Evolutionary conservation across 2,888 invertebrate genomes (phyloP).

Genomic region (Leucoma salicis): DNA sequence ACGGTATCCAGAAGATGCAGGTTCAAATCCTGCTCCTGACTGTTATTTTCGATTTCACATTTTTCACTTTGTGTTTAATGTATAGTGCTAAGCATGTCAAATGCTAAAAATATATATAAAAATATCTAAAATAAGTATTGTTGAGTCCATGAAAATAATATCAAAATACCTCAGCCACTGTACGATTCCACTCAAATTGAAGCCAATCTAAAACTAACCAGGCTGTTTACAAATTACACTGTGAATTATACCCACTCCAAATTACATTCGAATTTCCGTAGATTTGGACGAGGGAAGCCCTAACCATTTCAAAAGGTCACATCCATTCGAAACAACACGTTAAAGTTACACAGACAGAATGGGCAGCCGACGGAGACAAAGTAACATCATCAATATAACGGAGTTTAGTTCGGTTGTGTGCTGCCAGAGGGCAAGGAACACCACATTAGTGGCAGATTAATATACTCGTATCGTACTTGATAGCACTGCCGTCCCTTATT

Average conservation of each 20-base stretch:
- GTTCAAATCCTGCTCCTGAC: too few relatives aligned
- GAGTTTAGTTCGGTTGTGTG: constrained; percentile 43
- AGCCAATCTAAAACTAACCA: constrained; percentile 20
- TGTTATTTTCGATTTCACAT: too few relatives aligned
- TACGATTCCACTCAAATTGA: constrained; percentile 24
- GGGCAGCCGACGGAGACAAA: constrained; percentile 68
- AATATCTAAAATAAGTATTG: too few relatives aligned
- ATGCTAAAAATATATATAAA: too few relatives aligned
- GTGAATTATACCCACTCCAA: constrained; percentile 39
- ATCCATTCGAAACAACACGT: constrained; percentile 50
- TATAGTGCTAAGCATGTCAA: too few relatives aligned
- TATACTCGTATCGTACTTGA: constrained; percentile 54
- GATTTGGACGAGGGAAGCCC: constrained; percentile 52
- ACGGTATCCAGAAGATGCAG: too few relatives aligned
- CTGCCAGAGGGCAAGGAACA: constrained; percentile 56
- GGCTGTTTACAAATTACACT: constrained; percentile 33
- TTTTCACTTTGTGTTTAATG: too few relatives aligned
- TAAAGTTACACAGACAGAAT: constrained; percentile 59
- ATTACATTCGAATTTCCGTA: constrained; percentile 52
- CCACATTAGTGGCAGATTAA: constrained; percentile 75
- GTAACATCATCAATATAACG: constrained; percentile 67
- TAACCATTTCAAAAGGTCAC: constrained; percentile 49
- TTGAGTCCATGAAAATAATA: too few relatives aligned
- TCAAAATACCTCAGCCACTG: too few relatives aligned
- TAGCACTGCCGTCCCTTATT: constrained; percentile 49